Conservation (phyloP, 1,140 invertebrate species). For the Branchinecta lynchi region DNA sequence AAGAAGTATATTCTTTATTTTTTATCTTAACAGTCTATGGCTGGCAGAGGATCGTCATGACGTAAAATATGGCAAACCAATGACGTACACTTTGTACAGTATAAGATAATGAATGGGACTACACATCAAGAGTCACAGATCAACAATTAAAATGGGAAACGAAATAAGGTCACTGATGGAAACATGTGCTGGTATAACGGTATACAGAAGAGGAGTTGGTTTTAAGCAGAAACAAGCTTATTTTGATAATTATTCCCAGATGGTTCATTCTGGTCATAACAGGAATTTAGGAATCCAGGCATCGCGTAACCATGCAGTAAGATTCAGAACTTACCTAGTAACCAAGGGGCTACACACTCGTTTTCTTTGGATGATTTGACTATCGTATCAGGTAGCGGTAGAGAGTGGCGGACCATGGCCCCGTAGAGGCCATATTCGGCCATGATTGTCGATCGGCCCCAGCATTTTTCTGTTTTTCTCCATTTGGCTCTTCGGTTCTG, state of each 20-base stretch:
- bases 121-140: too few species aligned
- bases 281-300: neutral
- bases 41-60: too few species aligned
- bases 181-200: neutral
- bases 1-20: too few species aligned
- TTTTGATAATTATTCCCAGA: conserved; percentile 10
- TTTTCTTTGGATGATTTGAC: conserved; percentile 89
- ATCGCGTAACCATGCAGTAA: neutral
- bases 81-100: too few species aligned
- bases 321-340: conserved; percentile 59
- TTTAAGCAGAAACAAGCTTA: conserved; percentile 12
- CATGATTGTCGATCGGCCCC: conserved; percentile 98
- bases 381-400: conserved; percentile 93
- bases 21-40: too few species aligned
- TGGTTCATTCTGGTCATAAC: neutral
- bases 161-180: neutral
- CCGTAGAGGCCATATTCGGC: conserved; percentile 98
- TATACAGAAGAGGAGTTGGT: neutral
- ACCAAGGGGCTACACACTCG: conserved; percentile 89
- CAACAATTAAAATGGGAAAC: too few species aligned
- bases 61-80: too few species aligned
- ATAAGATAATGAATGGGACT: too few species aligned
- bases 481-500: conserved; percentile 95
- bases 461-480: conserved; percentile 98
- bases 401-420: conserved; percentile 93